Conservation (phyloP, 2,797 vertebrate genomes). For the Hapalemur alaotrensis region DNA sequence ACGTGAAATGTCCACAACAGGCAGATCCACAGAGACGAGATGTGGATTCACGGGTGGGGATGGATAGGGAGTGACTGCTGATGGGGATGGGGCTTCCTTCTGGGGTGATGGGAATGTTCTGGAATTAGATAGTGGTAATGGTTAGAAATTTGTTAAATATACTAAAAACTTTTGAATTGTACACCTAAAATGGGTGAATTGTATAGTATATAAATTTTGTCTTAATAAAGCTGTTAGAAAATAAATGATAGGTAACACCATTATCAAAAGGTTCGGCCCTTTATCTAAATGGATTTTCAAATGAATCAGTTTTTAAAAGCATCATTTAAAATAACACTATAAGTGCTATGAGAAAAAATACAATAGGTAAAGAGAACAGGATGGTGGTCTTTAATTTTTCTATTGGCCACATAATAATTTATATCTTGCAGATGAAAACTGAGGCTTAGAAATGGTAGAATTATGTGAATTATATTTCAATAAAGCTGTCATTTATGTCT, state of each 20-base stretch:
- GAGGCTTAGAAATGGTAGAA: background rate
- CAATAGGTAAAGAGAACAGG: background rate
- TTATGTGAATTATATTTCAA: too few relatives aligned
- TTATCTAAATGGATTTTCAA: background rate
- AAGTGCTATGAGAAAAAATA: background rate
- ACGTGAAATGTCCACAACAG: background rate
- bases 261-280: background rate
- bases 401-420: background rate
- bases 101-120: background rate
- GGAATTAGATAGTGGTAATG: background rate
- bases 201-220: background rate
- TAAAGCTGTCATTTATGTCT: too few relatives aligned
- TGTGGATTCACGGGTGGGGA: background rate
- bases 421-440: background rate
- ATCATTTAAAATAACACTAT: background rate
- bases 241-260: background rate
- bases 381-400: background rate
- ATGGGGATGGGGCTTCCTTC: background rate
- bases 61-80: background rate
- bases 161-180: background rate
- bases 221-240: background rate
- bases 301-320: background rate
- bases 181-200: background rate
- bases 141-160: background rate
- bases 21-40: background rate